These are phyloP conservation scores for Melanchra persicariae DNA, from an alignment of 2,888 invertebrate species.

Conservation along the genomic window DNA sequence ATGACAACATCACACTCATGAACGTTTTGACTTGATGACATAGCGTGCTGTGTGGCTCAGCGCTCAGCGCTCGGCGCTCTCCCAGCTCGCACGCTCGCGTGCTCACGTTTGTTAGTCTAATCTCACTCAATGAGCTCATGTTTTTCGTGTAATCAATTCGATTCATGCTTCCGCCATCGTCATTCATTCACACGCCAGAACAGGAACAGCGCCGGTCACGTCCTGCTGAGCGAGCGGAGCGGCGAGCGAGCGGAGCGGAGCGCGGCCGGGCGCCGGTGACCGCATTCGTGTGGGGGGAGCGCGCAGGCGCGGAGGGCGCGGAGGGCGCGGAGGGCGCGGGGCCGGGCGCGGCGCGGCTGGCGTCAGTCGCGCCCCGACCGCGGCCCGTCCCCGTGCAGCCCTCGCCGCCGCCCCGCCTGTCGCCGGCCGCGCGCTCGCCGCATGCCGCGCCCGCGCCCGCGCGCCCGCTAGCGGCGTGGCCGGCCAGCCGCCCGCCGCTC, in stretches of 20 bases:
- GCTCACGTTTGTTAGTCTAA: background rate
- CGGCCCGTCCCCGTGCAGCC: slow-evolving; percentile 76
- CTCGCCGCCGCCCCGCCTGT: slow-evolving; percentile 76
- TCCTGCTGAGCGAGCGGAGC: slow-evolving; percentile 20
- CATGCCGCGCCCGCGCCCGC: slow-evolving; percentile 80
- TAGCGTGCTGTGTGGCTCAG: background rate
- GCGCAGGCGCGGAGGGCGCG: slow-evolving; percentile 54
- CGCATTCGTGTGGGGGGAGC: slow-evolving; percentile 25
- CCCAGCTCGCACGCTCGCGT: background rate
- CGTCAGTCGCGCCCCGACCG: slow-evolving; percentile 82
- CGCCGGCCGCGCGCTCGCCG: slow-evolving; percentile 81
- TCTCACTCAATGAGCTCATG: slow-evolving; percentile 27
- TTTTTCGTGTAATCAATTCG: slow-evolving; percentile 51
- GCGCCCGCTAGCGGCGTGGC: slow-evolving; percentile 82
- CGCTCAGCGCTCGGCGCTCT: background rate
- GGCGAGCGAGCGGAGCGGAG: slow-evolving; percentile 25
- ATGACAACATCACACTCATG: background rate
- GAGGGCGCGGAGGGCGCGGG: slow-evolving; percentile 50
- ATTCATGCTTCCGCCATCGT: slow-evolving; percentile 53
- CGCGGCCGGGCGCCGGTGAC: slow-evolving; percentile 24
- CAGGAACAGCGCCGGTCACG: slow-evolving; percentile 19
- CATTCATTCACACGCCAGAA: slow-evolving; percentile 58
- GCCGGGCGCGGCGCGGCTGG: slow-evolving; percentile 61
- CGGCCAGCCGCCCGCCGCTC: slow-evolving; percentile 74
- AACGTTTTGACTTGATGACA: background rate